Evolutionary conservation across 2,797 vertebrate genomes (phyloP), one percentile per base, ranked within the genome.

Genomic region (Scolopax rusticola): DNA sequence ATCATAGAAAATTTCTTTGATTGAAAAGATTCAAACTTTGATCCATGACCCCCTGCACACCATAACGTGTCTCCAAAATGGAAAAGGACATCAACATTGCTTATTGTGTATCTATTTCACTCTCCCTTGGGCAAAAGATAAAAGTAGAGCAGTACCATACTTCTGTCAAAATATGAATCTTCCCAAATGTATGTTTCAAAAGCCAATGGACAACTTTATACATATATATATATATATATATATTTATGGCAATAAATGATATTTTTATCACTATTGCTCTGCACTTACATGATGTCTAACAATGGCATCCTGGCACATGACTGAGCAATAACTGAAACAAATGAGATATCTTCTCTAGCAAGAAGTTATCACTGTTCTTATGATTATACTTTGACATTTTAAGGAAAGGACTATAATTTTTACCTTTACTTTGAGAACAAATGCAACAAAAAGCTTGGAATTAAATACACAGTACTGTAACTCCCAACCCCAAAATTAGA

Each of bases 141-240:
- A 83, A 84, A 89, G 64, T 40, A 80, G 30, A 88, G n/a, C 30
- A 84, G 33, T 21, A 54, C 5, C 50, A 25, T 12, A 14, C 61
- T 95, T 84, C 87, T 87, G 40, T 74, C 75, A 95, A 92, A 85
- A 83, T 33, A 80, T 9, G 43, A 68, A 76, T 89, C 81, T 76
- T 76, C n/a, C 40, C 43, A 30, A 79, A 84, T 30, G 3, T 57
- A 50, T 2, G 1, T 38, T 75, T 75, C 67, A 73, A 51, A n/a
- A 90, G 19, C 7, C 56, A 61, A 82, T 32, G 65, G 27, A 43
- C 25, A 7, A 63, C 5, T 24, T 23, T 43, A 17, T 51, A 28
- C 15, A 56, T 56, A 20, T 33, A 11, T 45, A 41, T 41, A 33
- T 27, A 56, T 84, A 33, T 24, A 56, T 84, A 90, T 84, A 82